Evolutionary conservation across 2,113 vertebrate genomes (phyloP).

Genomic region (Raja brachyura): DNA sequence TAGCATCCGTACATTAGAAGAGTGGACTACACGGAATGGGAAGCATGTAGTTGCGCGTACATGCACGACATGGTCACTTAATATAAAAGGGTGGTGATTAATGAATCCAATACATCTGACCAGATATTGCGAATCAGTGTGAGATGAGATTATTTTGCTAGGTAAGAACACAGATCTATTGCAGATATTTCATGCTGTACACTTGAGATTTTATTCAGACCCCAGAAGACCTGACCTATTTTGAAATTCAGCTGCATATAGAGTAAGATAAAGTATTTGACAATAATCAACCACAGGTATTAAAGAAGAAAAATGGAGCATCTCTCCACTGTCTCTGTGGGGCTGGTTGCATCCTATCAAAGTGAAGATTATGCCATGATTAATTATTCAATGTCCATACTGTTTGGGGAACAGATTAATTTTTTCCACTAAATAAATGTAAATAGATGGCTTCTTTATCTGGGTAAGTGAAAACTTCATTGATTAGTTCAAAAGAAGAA

Average conservation of each 20-base stretch:
- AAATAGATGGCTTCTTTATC: constrained; percentile 22
- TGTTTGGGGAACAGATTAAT: constrained; percentile 6
- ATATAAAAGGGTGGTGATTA: neutral
- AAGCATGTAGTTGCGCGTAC: neutral
- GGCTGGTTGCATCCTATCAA: neutral
- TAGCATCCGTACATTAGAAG: neutral
- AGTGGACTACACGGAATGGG: neutral
- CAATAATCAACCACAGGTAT: neutral
- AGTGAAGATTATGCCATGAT: neutral
- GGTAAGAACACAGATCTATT: neutral
- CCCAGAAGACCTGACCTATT: constrained; percentile 24
- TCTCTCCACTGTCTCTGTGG: constrained; percentile 3
- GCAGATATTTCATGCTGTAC: neutral
- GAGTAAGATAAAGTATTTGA: constrained; percentile 2
- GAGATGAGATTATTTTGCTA: neutral
- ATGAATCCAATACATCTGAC: neutral
- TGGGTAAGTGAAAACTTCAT: neutral
- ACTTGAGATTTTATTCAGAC: no score
- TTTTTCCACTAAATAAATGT: constrained; percentile 3
- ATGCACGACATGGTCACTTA: neutral
- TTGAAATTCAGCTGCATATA: neutral
- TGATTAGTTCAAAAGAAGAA: neutral
- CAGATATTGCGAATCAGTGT: neutral
- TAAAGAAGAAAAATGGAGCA: constrained; percentile 16
- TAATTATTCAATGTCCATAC: neutral